Conservation (phyloP, 2,113 vertebrate genomes). For the Triplophysa dalaica region DNA sequence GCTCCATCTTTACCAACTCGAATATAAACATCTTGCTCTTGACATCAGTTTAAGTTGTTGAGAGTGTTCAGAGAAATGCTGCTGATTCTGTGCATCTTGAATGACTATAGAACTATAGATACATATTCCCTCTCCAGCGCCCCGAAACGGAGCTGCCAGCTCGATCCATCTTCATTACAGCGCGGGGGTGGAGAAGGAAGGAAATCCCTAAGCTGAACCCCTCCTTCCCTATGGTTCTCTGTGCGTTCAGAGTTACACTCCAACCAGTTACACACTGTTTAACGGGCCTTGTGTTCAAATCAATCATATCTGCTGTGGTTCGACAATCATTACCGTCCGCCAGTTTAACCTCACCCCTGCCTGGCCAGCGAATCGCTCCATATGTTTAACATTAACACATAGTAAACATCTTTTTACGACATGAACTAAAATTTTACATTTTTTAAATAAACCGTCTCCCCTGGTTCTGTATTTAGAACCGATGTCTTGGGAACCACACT, state of each 20-base stretch:
- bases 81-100: constrained; percentile 17
- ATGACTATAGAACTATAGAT: constrained; percentile 48
- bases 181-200: constrained; percentile 62
- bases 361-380: constrained; percentile 4
- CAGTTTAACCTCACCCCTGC: background rate
- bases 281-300: constrained; percentile 27
- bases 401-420: constrained; percentile 33
- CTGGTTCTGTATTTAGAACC: constrained; percentile 17
- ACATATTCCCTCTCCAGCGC: constrained; percentile 55
- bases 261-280: constrained; percentile 30
- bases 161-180: constrained; percentile 69
- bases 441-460: constrained; percentile 23
- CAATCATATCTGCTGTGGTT: constrained; percentile 25
- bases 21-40: constrained; percentile 5
- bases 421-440: constrained; percentile 19
- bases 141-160: constrained; percentile 63
- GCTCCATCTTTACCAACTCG: constrained; percentile 6
- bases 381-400: constrained; percentile 35
- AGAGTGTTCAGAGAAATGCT: constrained; percentile 14
- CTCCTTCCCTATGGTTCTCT: background rate
- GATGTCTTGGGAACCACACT: background rate
- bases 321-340: constrained; percentile 5
- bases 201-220: constrained; percentile 52
- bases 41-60: background rate
- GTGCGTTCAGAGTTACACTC: constrained; percentile 16